Percentiles rank a stretch among this genome's conserved stretches.
Conservation (phyloP, 2,888 invertebrate genomes). For the Archips xylosteana region DNA sequence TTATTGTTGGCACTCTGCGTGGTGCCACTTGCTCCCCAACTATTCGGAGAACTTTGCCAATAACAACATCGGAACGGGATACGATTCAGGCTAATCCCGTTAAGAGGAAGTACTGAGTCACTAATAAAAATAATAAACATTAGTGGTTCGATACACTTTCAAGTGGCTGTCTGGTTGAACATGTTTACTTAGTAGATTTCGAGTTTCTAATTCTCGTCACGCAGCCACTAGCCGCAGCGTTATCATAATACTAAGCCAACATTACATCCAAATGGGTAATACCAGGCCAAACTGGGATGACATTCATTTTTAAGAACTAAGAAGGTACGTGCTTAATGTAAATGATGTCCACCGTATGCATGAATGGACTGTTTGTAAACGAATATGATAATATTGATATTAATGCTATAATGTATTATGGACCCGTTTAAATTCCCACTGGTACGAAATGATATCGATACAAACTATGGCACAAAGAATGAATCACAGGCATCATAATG, state of each 20-base stretch:
- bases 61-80: background rate
- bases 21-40: conserved; percentile 21
- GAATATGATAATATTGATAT: background rate
- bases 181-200: background rate
- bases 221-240: background rate
- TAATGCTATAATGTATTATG: conserved; percentile 9
- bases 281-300: background rate
- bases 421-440: background rate
- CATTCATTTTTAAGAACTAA: background rate
- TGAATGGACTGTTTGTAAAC: conserved; percentile 6
- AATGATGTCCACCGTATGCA: conserved; percentile 1
- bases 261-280: background rate
- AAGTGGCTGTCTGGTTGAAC: background rate
- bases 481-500: conserved; percentile 35
- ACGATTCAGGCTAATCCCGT: background rate
- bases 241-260: background rate
- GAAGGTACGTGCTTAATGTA: background rate
- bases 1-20: conserved; percentile 21
- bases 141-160: background rate
- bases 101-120: background rate
- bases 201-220: background rate
- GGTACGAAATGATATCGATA: conserved; percentile 9
- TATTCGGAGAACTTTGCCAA: conserved; percentile 3
- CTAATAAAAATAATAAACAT: background rate
- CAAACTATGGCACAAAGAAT: conserved; percentile 20